Evolutionary conservation across 2,113 vertebrate genomes (phyloP).

Genomic region (Rhea pennata): DNA sequence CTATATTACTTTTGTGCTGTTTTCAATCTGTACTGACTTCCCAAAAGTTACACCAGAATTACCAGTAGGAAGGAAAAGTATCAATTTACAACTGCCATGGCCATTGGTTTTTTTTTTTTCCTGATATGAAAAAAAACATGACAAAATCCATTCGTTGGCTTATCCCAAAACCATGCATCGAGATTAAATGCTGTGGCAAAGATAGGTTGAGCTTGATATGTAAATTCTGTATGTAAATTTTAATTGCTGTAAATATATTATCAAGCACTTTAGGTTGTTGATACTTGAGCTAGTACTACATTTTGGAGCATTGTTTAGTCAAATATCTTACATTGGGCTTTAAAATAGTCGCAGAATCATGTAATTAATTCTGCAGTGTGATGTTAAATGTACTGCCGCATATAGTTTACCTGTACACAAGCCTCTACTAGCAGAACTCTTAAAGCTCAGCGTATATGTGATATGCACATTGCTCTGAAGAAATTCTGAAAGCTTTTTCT

Average conservation of each 20-base stretch:
- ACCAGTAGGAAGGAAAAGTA: neutral
- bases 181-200: neutral
- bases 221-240: neutral
- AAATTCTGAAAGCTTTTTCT: neutral
- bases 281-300: neutral
- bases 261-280: neutral
- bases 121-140: rapidly evolving
- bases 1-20: rapidly evolving
- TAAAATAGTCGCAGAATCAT: neutral
- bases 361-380: neutral
- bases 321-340: neutral
- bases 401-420: neutral
- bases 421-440: neutral
- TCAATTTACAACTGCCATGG: neutral
- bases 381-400: neutral
- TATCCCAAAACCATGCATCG: neutral
- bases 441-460: rapidly evolving
- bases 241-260: neutral
- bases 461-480: neutral
- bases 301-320: neutral
- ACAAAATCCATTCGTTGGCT: rapidly evolving
- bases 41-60: neutral
- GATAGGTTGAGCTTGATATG: neutral
- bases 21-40: neutral
- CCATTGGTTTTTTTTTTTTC: neutral